These are phyloP conservation scores for Yponomeuta plumbellus DNA, from an alignment of 2,888 invertebrate species.

Conservation along the genomic window DNA sequence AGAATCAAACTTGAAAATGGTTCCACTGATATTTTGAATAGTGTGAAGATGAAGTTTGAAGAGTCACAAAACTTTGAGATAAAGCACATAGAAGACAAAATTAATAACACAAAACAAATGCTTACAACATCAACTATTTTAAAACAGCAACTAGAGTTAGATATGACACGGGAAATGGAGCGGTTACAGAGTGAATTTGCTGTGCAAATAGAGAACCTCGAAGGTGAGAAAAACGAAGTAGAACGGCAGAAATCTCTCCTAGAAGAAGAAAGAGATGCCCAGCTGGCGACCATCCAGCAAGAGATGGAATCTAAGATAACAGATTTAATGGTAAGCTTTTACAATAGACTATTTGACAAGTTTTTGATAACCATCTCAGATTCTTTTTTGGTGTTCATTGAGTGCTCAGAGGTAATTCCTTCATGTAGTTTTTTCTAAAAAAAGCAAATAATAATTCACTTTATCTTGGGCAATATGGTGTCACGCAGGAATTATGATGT, in stretches of 20 bases:
- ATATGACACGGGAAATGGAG: slow-evolving; percentile 64
- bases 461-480: too few relatives aligned
- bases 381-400: too few relatives aligned
- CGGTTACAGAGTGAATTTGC: slow-evolving; percentile 59
- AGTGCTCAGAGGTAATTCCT: too few relatives aligned
- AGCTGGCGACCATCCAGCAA: slow-evolving; percentile 41
- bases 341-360: too few relatives aligned
- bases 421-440: too few relatives aligned
- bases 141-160: slow-evolving; percentile 58
- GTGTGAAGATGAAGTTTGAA: slow-evolving; percentile 63
- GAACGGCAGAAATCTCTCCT: slow-evolving; percentile 60
- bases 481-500: too few relatives aligned
- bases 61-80: slow-evolving; percentile 60
- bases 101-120: slow-evolving; percentile 57
- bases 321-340: slow-evolving; percentile 46
- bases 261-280: slow-evolving; percentile 60
- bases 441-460: too few relatives aligned
- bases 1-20: slow-evolving; percentile 45
- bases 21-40: slow-evolving; percentile 37
- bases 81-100: slow-evolving; percentile 59
- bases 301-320: slow-evolving; percentile 57
- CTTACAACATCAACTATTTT: slow-evolving; percentile 53
- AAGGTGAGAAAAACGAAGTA: slow-evolving; percentile 66
- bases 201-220: slow-evolving; percentile 60
- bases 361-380: too few relatives aligned